Conservation (phyloP, 35 echinoderm and acorn worm genomes). For the Patiria miniata region DNA sequence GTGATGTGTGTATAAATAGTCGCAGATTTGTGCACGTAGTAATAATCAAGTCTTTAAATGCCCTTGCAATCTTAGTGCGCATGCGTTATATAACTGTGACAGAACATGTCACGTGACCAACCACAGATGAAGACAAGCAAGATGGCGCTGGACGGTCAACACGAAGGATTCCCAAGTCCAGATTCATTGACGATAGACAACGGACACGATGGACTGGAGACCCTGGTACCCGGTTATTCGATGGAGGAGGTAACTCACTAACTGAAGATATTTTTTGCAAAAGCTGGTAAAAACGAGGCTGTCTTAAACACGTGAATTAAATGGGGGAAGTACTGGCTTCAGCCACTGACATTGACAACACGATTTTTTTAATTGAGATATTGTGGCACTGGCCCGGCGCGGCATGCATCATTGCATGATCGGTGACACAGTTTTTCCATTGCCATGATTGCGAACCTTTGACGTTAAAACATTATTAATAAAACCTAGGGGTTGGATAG, state of each 20-base stretch:
- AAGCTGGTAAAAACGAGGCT: too few relatives aligned
- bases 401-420: too few relatives aligned
- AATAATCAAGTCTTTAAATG: background rate
- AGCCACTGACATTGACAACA: too few relatives aligned
- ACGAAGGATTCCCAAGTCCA: background rate
- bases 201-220: constrained; percentile 10
- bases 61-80: background rate
- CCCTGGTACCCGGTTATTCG: background rate
- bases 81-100: background rate
- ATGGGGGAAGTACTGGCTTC: too few relatives aligned
- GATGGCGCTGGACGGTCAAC: constrained; percentile 2
- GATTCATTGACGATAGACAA: constrained; percentile 24
- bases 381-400: too few relatives aligned
- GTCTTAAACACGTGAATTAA: too few relatives aligned
- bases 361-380: too few relatives aligned
- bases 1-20: background rate
- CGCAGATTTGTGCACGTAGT: background rate
- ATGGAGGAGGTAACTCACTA: constrained; percentile 10
- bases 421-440: too few relatives aligned
- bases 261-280: too few relatives aligned
- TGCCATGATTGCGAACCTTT: too few relatives aligned
- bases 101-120: constrained; percentile 5
- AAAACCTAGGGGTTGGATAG: too few relatives aligned
- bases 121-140: constrained; percentile 21
- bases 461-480: too few relatives aligned